Conservation (phyloP, 2,888 invertebrate genomes). For the Tenthredo mesomela region DNA sequence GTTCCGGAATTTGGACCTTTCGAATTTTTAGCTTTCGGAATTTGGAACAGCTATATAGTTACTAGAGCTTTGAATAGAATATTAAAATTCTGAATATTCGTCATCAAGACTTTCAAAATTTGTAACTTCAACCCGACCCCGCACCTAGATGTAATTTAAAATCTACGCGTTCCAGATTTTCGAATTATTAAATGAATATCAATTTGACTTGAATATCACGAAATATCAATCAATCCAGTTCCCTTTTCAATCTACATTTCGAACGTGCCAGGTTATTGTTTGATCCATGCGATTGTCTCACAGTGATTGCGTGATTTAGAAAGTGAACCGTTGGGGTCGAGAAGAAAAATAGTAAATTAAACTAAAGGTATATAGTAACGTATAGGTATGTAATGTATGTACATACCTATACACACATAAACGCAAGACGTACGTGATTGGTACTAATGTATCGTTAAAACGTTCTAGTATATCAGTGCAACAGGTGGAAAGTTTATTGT, state of each 20-base stretch:
- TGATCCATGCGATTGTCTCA: conserved; percentile 34
- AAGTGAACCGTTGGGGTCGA: not conserved
- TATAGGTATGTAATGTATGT: not conserved
- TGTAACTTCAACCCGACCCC: no score
- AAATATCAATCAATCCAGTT: no score
- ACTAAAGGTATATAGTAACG: not conserved
- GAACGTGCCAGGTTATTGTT: conserved; percentile 34
- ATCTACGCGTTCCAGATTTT: not conserved
- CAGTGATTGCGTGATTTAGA: conserved; percentile 44
- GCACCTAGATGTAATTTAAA: no score
- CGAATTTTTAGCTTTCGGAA: no score
- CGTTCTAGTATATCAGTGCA: conserved; percentile 8
- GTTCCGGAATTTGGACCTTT: no score
- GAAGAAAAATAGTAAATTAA: conserved; percentile 16
- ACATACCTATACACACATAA: not conserved
- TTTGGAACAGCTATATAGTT: no score
- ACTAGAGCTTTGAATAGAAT: no score
- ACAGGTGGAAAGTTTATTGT: conserved; percentile 7
- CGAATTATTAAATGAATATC: not conserved
- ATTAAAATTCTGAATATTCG: no score
- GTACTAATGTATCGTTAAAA: conserved; percentile 15
- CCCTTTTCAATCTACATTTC: not conserved
- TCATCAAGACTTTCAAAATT: no score
- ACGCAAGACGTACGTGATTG: not conserved
- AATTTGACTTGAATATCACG: not conserved